phyloP scores from a whole-genome alignment of 2,113 vertebrate species.

The Cynoglossus semilaevis region DNA sequence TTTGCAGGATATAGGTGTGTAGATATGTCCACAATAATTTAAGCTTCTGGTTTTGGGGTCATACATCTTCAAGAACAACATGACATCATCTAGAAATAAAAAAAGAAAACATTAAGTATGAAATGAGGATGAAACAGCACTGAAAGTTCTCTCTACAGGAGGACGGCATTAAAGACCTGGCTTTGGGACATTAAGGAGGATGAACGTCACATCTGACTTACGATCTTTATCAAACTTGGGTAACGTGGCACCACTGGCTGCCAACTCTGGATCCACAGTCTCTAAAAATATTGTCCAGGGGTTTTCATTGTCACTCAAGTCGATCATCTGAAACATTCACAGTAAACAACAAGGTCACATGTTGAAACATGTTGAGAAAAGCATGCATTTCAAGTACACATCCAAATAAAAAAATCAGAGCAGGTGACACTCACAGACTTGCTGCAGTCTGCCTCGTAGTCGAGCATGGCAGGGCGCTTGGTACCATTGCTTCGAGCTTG shows the following conservation, averaged over 20 bases:
- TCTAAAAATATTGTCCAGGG: conserved; percentile 99
- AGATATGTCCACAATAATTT: conserved; percentile 99
- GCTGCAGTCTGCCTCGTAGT: conserved; percentile 96
- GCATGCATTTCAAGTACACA: too few relatives aligned
- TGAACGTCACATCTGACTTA: conserved; percentile 65
- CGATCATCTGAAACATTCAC: conserved; percentile 87
- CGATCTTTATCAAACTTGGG: conserved; percentile 99
- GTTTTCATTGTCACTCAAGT: conserved; percentile 98
- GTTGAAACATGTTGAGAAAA: too few relatives aligned
- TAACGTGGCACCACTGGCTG: conserved; percentile 93
- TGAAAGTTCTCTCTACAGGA: too few relatives aligned
- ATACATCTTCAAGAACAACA: conserved; percentile 99
- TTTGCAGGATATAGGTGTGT: conserved; percentile 99
- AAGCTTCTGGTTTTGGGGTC: conserved; percentile 98
- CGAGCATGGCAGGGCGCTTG: conserved; percentile 95
- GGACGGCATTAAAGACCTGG: neutral
- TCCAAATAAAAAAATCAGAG: neutral
- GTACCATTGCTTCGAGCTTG: conserved; percentile 98
- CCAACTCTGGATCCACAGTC: conserved; percentile 97
- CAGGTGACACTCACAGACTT: conserved; percentile 83
- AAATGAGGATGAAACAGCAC: neutral
- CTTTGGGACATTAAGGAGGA: neutral
- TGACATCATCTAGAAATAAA: conserved; percentile 87
- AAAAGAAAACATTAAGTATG: neutral
- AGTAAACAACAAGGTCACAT: neutral